Evolutionary conservation across 2,888 invertebrate genomes (phyloP).

Genomic region (Ypsolopha scabrella): DNA sequence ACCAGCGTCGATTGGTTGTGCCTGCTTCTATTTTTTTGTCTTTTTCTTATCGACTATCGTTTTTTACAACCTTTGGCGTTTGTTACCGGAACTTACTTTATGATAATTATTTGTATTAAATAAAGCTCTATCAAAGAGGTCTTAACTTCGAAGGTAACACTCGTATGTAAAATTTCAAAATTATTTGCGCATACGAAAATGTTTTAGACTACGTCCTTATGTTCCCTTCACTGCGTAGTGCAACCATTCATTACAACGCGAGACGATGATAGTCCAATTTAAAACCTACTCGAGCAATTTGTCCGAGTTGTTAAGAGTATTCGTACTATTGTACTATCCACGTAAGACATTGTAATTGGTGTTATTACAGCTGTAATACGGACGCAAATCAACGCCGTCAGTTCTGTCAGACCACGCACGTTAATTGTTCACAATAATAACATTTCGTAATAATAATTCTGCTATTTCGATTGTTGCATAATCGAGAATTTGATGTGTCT

Average conservation of each 20-base stretch:
- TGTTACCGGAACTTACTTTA: no score
- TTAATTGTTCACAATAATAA: constrained; percentile 21
- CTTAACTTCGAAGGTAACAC: no score
- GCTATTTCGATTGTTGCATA: constrained; percentile 16
- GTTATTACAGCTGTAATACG: constrained; percentile 12
- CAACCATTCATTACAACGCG: constrained; percentile 15
- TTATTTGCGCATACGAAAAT: neutral
- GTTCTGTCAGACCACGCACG: constrained; percentile 8
- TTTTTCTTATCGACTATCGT: neutral
- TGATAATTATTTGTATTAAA: no score
- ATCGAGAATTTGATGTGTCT: constrained; percentile 11
- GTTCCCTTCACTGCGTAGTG: constrained; percentile 13
- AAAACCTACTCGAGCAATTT: constrained; percentile 14
- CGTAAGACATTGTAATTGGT: constrained; percentile 12
- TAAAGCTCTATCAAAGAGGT: no score
- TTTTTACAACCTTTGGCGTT: no score
- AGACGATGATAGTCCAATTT: constrained; percentile 16
- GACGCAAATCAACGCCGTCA: constrained; percentile 2
- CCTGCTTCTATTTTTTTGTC: neutral
- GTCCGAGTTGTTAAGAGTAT: constrained; percentile 6
- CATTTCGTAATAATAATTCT: constrained; percentile 32
- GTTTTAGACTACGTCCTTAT: constrained; percentile 4
- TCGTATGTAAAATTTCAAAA: neutral
- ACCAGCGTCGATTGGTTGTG: neutral
- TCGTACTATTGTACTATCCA: constrained; percentile 3